Evolutionary conservation across 23 tunicate species (phyloP), one percentile per base, ranked within the genome.

Genomic region (Ciona savignyi): DNA sequence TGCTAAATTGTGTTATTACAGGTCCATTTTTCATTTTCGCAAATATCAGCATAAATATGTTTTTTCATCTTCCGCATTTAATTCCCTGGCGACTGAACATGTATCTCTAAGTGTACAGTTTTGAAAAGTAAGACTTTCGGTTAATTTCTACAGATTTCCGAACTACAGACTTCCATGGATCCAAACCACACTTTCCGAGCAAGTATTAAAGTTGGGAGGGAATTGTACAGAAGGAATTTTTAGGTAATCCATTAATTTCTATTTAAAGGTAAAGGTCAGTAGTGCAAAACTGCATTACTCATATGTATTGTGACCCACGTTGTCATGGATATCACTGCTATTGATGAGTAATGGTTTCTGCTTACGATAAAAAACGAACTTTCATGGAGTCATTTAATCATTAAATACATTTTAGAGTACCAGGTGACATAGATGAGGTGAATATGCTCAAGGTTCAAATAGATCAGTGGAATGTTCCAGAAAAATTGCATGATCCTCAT

Each of bases 341-440:
- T n/a, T n/a, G n/a, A n/a, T n/a, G n/a, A n/a, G n/a, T n/a, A n/a
- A n/a, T n/a, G n/a, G n/a, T n/a, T n/a, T n/a, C n/a, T n/a, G n/a
- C n/a, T n/a, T n/a, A n/a, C n/a, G n/a, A n/a, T n/a, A n/a, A n/a
- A n/a, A n/a, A n/a, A n/a, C n/a, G n/a, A n/a, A n/a, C n/a, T n/a
- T n/a, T n/a, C n/a, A n/a, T n/a, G n/a, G n/a, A n/a, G n/a, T n/a
- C n/a, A n/a, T n/a, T n/a, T n/a, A n/a, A n/a, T n/a, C n/a, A n/a
- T n/a, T n/a, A n/a, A n/a, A n/a, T n/a, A n/a, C n/a, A n/a, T 19
- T 64, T 1, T 67, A 90, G 99, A 60, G 90, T 95, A 3, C 96
- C 99, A 2, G 99, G 99, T 25, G 99, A 95, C 42, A 88, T 95
- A 21, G 99, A 95, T 72, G 96, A 90, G 80, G 99, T 95, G 22